phyloP scores from a whole-genome alignment of 2,113 vertebrate genomes.

The Syrrhaptes paradoxus region DNA sequence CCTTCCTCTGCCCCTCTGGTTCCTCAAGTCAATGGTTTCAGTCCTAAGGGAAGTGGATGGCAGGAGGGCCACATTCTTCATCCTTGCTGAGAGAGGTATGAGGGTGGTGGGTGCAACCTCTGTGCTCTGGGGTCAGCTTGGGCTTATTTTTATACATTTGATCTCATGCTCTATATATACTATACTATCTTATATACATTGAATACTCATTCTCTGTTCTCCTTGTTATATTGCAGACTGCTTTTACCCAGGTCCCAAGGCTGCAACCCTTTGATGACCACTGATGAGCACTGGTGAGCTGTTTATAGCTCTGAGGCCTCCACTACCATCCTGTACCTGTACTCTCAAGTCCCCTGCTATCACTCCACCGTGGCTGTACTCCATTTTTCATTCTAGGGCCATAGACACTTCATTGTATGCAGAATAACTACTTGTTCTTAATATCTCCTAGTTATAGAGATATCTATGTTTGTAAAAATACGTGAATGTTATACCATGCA shows the following conservation, averaged over 20 bases:
- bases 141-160: not conserved
- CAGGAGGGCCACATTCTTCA: fast-evolving
- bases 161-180: not conserved
- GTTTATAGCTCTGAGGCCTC: not conserved
- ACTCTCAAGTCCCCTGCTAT: not conserved
- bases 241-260: not conserved
- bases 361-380: fast-evolving
- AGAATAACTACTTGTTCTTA: not conserved
- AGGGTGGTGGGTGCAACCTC: not conserved
- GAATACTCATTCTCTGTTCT: not conserved
- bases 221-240: not conserved
- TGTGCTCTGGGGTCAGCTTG: not conserved
- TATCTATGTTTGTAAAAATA: not conserved
- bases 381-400: not conserved
- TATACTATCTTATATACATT: not conserved
- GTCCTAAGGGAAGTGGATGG: not conserved
- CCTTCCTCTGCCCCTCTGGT: not conserved
- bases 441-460: not conserved
- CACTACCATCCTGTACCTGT: not conserved
- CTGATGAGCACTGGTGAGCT: fast-evolving
- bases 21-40: not conserved
- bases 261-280: not conserved
- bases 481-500: not conserved
- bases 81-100: not conserved
- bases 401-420: not conserved